Base-by-base conservation (phyloP, 2,888 invertebrate genomes). In the Onchidella celtica region DNA sequence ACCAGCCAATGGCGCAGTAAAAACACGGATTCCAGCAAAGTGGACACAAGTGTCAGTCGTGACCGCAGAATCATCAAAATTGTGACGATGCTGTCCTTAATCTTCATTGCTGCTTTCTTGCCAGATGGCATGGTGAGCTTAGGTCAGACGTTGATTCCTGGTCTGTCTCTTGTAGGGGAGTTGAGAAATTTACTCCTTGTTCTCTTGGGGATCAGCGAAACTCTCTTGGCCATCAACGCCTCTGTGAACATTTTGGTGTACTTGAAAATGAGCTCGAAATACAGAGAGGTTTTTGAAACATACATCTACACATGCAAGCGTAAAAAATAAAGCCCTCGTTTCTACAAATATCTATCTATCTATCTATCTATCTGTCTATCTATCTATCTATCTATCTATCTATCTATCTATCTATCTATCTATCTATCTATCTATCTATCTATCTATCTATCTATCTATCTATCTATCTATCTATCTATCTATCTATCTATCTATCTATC, bases 31-130 rank as follows among this genome's bases (percentile, higher is more conserved):
- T 9, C 32, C 29, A 17, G 1, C 9, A 21, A n/a, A 9, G 27
- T n/a, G 2, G 32, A 32, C 17, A 34, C 32, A 17, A 1, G 32
- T 2, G 29, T 57, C 11, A 57, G n/a, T 29, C 72, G 72, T 14
- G 72, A 72, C n/a, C 17, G 34, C 6, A 55, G 55, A 14, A 9
- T 72, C n/a, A 57, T 72, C 72, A 72, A 57, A n/a, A 34, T 57
- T 32, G 47, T 57, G n/a, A 57, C n/a, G 2, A 2, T 57, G 9
- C 11, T 72, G 11, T 34, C 21, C 14, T 0, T 55, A 0, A 72
- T 57, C 14, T 57, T 72, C 57, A 1, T 57, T 1, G 34, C 40
- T 0, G 47, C 14, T n/a, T 72, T 57, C 32, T 1, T 72, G n/a
- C 72, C 72, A 21, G 72, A 72, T 21, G n/a, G 14, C 21, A 2